A percentile compares a stretch with the other conserved stretches of the same genome.
These are phyloP conservation scores for Stegastes partitus DNA, from an alignment of 2,113 vertebrate species.

Conservation along the genomic window DNA sequence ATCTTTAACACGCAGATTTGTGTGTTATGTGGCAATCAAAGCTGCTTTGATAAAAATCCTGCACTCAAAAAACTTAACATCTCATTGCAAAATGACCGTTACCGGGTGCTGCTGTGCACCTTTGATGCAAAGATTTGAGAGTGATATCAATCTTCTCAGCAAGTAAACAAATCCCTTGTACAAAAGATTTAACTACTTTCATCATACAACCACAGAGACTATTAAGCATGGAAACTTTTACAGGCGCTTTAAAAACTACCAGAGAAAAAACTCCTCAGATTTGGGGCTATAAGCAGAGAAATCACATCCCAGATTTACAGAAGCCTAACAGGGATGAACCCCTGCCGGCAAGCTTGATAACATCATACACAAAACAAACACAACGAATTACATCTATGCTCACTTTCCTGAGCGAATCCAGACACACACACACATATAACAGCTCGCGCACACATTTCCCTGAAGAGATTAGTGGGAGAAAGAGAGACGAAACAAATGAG, in stretches of 20 bases:
- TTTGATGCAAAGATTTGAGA: too few species aligned
- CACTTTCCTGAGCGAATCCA: slow-evolving; percentile 49
- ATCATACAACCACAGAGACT: background rate
- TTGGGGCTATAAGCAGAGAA: slow-evolving; percentile 11
- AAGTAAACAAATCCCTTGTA: too few species aligned
- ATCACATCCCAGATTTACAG: slow-evolving; percentile 8
- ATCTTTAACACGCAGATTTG: too few species aligned
- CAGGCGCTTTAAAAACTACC: background rate
- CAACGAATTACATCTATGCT: slow-evolving; percentile 46
- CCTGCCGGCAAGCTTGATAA: slow-evolving; percentile 30
- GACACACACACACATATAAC: slow-evolving; percentile 40
- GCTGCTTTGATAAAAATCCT: too few species aligned
- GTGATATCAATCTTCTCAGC: too few species aligned
- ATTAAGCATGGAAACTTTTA: background rate
- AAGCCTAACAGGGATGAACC: slow-evolving; percentile 18
- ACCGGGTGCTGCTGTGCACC: too few species aligned
- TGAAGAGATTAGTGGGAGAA: slow-evolving; percentile 65
- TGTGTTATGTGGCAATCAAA: too few species aligned
- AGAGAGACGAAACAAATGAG: slow-evolving; percentile 45
- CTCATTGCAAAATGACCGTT: too few species aligned
- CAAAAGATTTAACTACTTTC: background rate
- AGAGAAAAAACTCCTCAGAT: slow-evolving; percentile 2
- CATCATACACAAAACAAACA: slow-evolving; percentile 38
- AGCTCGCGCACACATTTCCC: slow-evolving; percentile 43
- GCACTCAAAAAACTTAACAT: too few species aligned